Base-by-base conservation (phyloP, 2,113 vertebrate genomes). In the Nerophis lumbriciformis region DNA sequence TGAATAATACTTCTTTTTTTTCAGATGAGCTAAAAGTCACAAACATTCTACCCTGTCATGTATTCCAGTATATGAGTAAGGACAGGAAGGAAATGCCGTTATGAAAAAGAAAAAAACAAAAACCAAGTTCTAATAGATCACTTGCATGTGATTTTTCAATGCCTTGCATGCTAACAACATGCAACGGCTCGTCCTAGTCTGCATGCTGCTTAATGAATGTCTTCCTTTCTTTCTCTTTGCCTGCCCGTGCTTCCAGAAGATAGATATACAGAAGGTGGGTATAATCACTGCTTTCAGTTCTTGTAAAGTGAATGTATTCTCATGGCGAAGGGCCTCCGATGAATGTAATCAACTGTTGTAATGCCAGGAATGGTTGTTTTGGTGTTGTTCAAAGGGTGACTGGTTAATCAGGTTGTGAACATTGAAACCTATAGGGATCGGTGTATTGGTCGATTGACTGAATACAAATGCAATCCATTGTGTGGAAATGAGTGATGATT, bases 161-260 rank as follows among this genome's bases (percentile, higher is more conserved):
- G 95, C 93, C 95, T 95, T 97, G 95, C 96, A 97, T 98, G 95
- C 90, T 82, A 78, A 90, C 89, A 75, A 93, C 95, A 97, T 97
- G 95, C 96, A 96, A 91, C 66, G 94, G 95, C 94, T 90, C 88
- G 90, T 93, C 91, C 89, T 85, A 90, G 93, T 95, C 92, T 98
- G 96, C 96, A 98, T 98, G 96, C 95, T 90, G 93, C 95, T 97
- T 97, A 98, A 95, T 94, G 91, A 97, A 94, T 97, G 92, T 98
- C 92, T 97, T 92, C 90, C 94, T 94, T 93, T 97, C 93, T 98
- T 90, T 98, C 92, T 95, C 92, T 94, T 88, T 94, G 92, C 93
- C 91, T 93, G 92, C 92, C 89, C 87, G 91, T 94, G 94, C 94
- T 93, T 93, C 91, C 95, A 98, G 96, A 97, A 94, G 96, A 98